A percentile compares a stretch with the other conserved stretches of the same genome.
phyloP scores from a whole-genome alignment of 64 coral and sea anemone genomes.

The Stylophora pistillata region DNA sequence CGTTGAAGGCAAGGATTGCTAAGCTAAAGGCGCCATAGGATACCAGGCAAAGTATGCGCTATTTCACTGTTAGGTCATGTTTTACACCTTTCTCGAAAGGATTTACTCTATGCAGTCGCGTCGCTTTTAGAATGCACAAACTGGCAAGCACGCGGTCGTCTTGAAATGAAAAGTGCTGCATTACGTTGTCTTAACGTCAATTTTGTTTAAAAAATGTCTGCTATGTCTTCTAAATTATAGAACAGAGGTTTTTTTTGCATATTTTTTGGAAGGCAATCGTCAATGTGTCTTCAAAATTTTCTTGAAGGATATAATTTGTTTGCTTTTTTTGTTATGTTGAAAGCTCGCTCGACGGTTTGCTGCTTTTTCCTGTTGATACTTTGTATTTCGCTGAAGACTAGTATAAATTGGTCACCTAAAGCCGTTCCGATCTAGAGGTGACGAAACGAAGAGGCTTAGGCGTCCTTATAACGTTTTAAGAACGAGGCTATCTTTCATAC shows the following conservation, averaged over 20 bases:
- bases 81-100: background rate
- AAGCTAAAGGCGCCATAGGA: conserved; percentile 77
- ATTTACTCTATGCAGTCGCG: background rate
- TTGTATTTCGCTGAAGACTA: too few relatives aligned
- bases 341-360: too few relatives aligned
- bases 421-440: too few relatives aligned
- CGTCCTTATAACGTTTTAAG: too few relatives aligned
- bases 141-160: background rate
- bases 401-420: too few relatives aligned
- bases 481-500: too few relatives aligned
- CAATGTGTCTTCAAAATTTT: too few relatives aligned
- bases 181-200: background rate
- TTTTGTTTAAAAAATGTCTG: background rate
- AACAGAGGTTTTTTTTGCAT: background rate
- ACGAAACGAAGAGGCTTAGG: too few relatives aligned
- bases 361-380: too few relatives aligned
- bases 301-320: too few relatives aligned
- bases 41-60: conserved; percentile 87
- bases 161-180: background rate
- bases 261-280: too few relatives aligned
- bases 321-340: too few relatives aligned
- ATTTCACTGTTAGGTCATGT: conserved; percentile 42
- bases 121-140: background rate
- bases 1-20: conserved; percentile 47
- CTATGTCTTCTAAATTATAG: background rate